Evolutionary conservation across 2,797 vertebrate species (phyloP).

Genomic region (Apogon talboti): DNA sequence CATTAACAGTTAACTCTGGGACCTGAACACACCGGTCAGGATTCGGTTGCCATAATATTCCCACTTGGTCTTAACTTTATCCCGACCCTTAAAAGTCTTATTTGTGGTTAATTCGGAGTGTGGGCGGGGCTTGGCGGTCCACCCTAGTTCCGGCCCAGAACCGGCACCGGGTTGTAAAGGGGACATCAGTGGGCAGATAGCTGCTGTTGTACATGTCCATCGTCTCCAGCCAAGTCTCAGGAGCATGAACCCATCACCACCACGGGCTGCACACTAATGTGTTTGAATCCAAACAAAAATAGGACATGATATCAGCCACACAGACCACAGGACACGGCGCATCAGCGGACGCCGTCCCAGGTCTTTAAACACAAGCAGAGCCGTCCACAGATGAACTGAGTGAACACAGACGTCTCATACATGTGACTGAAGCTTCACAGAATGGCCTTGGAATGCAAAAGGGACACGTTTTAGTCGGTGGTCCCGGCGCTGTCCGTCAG

Average conservation of each 20-base stretch:
- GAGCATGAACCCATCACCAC: slow-evolving; percentile 44
- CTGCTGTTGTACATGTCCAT: slow-evolving; percentile 29
- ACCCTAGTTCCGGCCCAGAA: no score
- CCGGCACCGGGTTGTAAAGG: background rate
- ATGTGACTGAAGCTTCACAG: slow-evolving; percentile 69
- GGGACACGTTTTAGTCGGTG: slow-evolving; percentile 14
- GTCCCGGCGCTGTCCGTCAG: slow-evolving; percentile 28
- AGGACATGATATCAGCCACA: slow-evolving; percentile 30
- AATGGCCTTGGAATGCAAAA: slow-evolving; percentile 88
- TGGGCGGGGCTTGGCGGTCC: no score
- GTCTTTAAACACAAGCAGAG: slow-evolving; percentile 1
- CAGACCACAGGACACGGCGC: slow-evolving; percentile 31
- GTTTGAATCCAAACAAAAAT: slow-evolving; percentile 41
- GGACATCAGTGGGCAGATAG: slow-evolving; percentile 20
- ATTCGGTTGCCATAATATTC: no score
- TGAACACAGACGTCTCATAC: slow-evolving; percentile 31
- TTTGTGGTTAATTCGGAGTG: no score
- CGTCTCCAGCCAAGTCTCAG: slow-evolving; percentile 15
- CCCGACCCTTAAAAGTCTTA: no score
- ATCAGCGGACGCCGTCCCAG: slow-evolving; percentile 15
- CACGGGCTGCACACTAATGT: slow-evolving; percentile 22
- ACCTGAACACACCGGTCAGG: no score
- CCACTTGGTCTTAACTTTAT: no score
- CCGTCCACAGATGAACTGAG: background rate
- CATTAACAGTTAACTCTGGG: no score